Base-by-base conservation (phyloP, 1,140 invertebrate species). In the Magallana angulata region DNA sequence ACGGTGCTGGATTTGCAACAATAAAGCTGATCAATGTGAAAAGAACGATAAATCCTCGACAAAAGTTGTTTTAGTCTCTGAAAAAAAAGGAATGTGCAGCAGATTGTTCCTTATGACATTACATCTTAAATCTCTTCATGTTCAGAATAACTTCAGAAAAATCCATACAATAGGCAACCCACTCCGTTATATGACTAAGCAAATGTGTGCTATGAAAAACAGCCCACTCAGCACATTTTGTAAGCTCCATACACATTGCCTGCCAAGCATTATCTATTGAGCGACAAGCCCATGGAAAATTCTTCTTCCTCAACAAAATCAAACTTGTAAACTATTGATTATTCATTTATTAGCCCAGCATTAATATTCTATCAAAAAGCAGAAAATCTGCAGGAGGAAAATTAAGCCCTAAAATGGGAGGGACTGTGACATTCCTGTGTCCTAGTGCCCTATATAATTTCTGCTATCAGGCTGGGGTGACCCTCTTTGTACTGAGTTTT, bases 151-250 rank as follows among this genome's bases (percentile, higher is more conserved):
- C 36, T 48, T 48, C 36, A 48, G 36, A 48, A 48, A 48, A 48
- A 48, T 48, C 36, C 36, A 48, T 48, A 48, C 36, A 48, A 48
- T 48, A 48, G 36, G 36, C 36, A 48, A 48, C 5, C 36, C 36
- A 48, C 36, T 48, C 36, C 36, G 36, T 48, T 48, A 48, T 30
- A 76, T 24, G 24, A 24, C 64, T 71, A 71, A 24, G 64, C 64
- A 71, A 18, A 24, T 30, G 14, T 9, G 68, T 76, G 68, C 68
- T 76, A 2, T 76, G 18, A 12, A 36, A 48, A 76, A 76, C 36
- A 36, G 68, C 68, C 24, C 18, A 30, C 9, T 76, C 68, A 76
- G 68, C 68, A 76, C 68, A 36, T 71, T 71, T 71, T 76, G 36
- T 30, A 48, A 4, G 24, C 68, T 30, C 14, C 24, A 18, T 30